Evolutionary conservation across 2,888 invertebrate species (phyloP).

Genomic region (Drosophila cyrtoloma): DNA sequence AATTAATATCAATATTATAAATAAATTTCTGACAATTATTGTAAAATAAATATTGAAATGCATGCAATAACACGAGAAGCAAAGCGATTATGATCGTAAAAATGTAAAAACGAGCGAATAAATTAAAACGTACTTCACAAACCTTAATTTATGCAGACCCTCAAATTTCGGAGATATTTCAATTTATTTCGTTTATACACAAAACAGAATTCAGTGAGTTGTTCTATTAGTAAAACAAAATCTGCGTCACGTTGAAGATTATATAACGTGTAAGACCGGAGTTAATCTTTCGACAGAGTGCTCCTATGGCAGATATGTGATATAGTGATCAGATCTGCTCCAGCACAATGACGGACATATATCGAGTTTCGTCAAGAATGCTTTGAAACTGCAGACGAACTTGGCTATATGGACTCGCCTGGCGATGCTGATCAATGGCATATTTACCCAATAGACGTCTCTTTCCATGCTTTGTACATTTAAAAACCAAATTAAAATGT

Average conservation of each 20-base stretch:
- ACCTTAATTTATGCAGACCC: not conserved
- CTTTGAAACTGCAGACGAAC: not conserved
- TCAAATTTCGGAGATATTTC: not conserved
- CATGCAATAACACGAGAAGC: not conserved
- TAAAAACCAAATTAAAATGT: not conserved
- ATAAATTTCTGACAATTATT: not conserved
- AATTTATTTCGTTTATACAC: not conserved
- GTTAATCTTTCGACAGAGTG: not conserved
- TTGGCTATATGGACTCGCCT: not conserved
- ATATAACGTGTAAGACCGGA: not conserved
- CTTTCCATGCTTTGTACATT: not conserved
- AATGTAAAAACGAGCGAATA: not conserved
- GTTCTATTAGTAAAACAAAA: not conserved
- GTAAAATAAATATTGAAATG: not conserved
- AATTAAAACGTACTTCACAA: not conserved
- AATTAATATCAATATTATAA: slow-evolving; percentile 3
- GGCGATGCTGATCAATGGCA: not conserved
- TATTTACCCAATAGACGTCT: too few relatives aligned
- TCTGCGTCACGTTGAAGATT: not conserved
- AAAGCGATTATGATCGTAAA: not conserved
- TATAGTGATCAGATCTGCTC: not conserved
- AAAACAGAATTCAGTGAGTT: not conserved
- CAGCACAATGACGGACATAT: not conserved
- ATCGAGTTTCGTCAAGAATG: not conserved
- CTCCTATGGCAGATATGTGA: not conserved